A percentile compares a stretch with the other conserved stretches of the same genome.
Conservation (phyloP, 2,888 invertebrate species). For the Acleris laterana region DNA sequence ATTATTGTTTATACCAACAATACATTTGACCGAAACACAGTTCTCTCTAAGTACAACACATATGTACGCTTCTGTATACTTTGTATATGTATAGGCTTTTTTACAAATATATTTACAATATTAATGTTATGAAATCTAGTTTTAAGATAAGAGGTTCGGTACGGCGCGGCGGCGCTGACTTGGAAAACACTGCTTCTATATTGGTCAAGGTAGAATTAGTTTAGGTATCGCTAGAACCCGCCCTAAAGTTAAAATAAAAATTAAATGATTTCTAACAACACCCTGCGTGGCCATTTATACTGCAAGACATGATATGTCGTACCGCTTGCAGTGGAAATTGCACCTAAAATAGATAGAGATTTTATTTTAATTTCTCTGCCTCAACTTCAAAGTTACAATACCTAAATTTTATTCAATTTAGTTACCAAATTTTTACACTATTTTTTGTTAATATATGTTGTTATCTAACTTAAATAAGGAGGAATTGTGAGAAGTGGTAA, state of each 20-base stretch:
- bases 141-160: conserved; percentile 49
- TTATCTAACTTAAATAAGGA: conserved; percentile 34
- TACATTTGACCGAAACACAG: conserved; percentile 42
- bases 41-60: conserved; percentile 65
- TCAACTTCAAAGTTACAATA: conserved; percentile 49
- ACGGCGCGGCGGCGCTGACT: conserved; percentile 20
- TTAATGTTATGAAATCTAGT: conserved; percentile 58
- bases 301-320: neutral
- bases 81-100: conserved; percentile 72
- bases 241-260: conserved; percentile 53
- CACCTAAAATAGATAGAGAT: conserved; percentile 37
- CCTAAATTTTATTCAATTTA: conserved; percentile 44
- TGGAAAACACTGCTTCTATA: conserved; percentile 39
- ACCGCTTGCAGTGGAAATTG: neutral
- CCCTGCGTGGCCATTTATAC: neutral
- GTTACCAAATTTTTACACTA: conserved; percentile 52
- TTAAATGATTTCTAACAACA: conserved; percentile 40
- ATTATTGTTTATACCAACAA: conserved; percentile 10
- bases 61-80: conserved; percentile 57
- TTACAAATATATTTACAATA: conserved; percentile 70
- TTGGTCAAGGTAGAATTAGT: conserved; percentile 61
- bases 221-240: conserved; percentile 80
- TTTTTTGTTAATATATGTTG: conserved; percentile 46
- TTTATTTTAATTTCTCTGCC: conserved; percentile 54
- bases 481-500: conserved; percentile 40